Conservation (phyloP, 2,797 vertebrate species). For the Sebastes iracundus region DNA sequence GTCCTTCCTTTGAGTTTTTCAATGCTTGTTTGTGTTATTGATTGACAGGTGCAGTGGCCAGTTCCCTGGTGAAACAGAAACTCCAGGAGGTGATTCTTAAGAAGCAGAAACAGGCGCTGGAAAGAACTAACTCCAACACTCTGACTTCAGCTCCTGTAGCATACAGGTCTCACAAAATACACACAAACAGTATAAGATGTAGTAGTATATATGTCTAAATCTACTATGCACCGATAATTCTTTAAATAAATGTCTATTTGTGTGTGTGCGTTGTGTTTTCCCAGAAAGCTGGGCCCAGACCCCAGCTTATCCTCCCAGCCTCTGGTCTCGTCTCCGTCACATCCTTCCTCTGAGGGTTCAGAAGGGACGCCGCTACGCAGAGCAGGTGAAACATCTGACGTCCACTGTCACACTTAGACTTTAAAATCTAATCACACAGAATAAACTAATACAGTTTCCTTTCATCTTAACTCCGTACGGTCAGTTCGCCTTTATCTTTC, state of each 20-base stretch:
- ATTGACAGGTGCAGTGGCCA: conserved; percentile 92
- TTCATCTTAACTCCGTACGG: neutral
- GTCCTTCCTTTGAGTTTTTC: neutral
- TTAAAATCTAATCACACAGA: neutral
- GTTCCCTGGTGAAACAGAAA: conserved; percentile 94
- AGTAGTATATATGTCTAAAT: neutral
- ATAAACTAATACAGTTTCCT: neutral
- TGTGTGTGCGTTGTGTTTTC: conserved; percentile 16
- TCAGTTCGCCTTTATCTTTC: neutral
- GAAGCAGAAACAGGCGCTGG: conserved; percentile 92
- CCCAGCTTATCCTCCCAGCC: conserved; percentile 81
- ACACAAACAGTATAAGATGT: neutral
- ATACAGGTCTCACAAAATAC: conserved; percentile 85
- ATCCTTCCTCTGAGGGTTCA: conserved; percentile 81
- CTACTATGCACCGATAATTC: neutral
- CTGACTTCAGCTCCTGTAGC: conserved; percentile 80
- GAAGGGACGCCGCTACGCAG: conserved; percentile 91
- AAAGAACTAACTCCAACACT: conserved; percentile 85
- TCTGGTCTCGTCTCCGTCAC: conserved; percentile 81
- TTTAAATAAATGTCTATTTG: neutral
- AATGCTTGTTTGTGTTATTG: conserved; percentile 17
- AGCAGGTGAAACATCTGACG: conserved; percentile 81
- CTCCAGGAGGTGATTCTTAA: conserved; percentile 94
- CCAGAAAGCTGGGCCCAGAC: conserved; percentile 89
- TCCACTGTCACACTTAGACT: neutral